Evolutionary conservation across 1,140 invertebrate genomes (phyloP).

Genomic region (Dolichoris vasculosae): DNA sequence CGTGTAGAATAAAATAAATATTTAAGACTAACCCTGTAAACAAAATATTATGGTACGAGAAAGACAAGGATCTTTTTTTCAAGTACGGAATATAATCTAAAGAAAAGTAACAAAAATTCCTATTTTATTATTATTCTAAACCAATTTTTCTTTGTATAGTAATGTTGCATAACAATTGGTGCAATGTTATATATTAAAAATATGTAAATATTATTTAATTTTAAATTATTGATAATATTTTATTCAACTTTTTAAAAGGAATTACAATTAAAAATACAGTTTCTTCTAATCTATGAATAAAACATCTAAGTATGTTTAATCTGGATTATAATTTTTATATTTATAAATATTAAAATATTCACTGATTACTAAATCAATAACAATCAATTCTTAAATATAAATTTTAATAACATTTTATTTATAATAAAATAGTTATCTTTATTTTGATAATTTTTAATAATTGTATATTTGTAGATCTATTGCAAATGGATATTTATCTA

Average conservation of each 20-base stretch:
- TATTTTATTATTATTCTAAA: neutral
- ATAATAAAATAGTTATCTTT: too few species aligned
- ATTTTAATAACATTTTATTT: too few species aligned
- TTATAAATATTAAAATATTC: too few species aligned
- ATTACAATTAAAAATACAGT: too few species aligned
- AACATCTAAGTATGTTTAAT: too few species aligned
- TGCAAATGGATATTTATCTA: conserved; percentile 81
- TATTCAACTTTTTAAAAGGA: conserved; percentile 44
- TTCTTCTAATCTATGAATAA: too few species aligned
- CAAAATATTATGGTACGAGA: neutral
- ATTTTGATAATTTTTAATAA: neutral
- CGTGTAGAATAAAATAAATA: too few species aligned
- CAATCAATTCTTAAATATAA: too few species aligned
- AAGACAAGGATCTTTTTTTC: neutral
- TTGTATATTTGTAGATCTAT: conserved; percentile 77
- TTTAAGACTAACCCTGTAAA: neutral
- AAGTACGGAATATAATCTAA: neutral
- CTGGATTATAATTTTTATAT: too few species aligned
- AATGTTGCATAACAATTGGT: too few species aligned
- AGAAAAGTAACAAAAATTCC: too few species aligned
- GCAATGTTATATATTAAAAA: neutral
- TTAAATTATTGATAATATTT: conserved; percentile 1
- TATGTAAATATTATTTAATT: conserved; percentile 1
- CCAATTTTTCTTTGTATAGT: neutral
- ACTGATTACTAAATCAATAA: too few species aligned